These are phyloP conservation scores for Carcharodon carcharias DNA, from an alignment of 2,797 vertebrate genomes.

Conservation along the genomic window DNA sequence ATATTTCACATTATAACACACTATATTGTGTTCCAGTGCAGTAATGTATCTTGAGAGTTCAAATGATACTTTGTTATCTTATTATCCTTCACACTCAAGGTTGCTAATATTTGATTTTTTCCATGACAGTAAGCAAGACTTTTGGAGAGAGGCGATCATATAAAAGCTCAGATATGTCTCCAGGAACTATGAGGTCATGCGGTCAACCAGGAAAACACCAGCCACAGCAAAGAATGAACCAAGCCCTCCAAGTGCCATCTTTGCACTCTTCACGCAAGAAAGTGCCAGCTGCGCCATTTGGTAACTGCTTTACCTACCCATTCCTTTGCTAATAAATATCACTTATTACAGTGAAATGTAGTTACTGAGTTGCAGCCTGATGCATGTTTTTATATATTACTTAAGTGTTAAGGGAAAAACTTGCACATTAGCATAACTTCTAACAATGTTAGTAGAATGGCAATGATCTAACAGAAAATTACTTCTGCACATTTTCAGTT, in stretches of 20 bases:
- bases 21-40: not conserved
- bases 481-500: not conserved
- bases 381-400: not conserved
- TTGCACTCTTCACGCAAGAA: conserved; percentile 82
- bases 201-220: conserved; percentile 66
- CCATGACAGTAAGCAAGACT: conserved; percentile 78
- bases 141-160: conserved; percentile 75
- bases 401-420: not conserved
- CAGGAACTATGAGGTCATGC: conserved; percentile 72
- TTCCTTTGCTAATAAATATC: not conserved
- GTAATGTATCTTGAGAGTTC: not conserved
- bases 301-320: conserved; percentile 53
- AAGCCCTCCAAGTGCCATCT: conserved; percentile 83
- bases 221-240: conserved; percentile 80
- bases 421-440: not conserved
- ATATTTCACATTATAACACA: not conserved
- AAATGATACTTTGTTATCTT: not conserved
- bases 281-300: conserved; percentile 63
- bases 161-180: conserved; percentile 83
- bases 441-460: not conserved
- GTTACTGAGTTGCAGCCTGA: not conserved
- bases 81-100: not conserved
- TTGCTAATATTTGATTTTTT: not conserved
- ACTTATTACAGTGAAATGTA: conserved; percentile 32
- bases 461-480: not conserved